Evolutionary conservation across 2,888 invertebrate genomes (phyloP).

Genomic region (Neuroscelio doddi): DNA sequence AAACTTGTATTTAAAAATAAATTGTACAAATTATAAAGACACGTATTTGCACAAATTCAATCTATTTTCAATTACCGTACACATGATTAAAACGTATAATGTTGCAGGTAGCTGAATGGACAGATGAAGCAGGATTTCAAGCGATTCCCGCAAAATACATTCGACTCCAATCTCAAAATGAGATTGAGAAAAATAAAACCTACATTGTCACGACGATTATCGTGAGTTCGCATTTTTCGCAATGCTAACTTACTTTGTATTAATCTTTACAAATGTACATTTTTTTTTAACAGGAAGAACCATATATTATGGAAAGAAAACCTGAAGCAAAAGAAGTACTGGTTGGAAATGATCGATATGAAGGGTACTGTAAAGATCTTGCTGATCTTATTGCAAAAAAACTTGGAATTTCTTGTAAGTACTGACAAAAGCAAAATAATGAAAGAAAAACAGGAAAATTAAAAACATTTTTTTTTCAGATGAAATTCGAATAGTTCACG

Average conservation of each 20-base stretch:
- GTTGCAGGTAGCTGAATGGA: conserved; percentile 94
- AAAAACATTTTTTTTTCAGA: conserved; percentile 74
- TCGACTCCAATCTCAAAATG: conserved; percentile 80
- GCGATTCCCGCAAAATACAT: conserved; percentile 84
- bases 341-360: conserved; percentile 82
- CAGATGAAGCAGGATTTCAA: conserved; percentile 84
- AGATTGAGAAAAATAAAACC: conserved; percentile 87
- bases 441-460: no score
- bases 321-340: conserved; percentile 79
- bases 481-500: conserved; percentile 88
- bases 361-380: conserved; percentile 95
- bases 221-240: conserved; percentile 70
- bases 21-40: no score
- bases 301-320: conserved; percentile 86
- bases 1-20: no score
- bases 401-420: conserved; percentile 89
- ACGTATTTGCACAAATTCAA: no score
- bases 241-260: background rate
- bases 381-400: conserved; percentile 86
- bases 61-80: no score
- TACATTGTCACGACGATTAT: conserved; percentile 90
- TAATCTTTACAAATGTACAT: conserved; percentile 4
- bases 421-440: no score
- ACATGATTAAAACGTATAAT: no score
- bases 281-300: conserved; percentile 80